Evolutionary conservation across 2,888 invertebrate genomes (phyloP).

Genomic region (Parochlus steinenii): DNA sequence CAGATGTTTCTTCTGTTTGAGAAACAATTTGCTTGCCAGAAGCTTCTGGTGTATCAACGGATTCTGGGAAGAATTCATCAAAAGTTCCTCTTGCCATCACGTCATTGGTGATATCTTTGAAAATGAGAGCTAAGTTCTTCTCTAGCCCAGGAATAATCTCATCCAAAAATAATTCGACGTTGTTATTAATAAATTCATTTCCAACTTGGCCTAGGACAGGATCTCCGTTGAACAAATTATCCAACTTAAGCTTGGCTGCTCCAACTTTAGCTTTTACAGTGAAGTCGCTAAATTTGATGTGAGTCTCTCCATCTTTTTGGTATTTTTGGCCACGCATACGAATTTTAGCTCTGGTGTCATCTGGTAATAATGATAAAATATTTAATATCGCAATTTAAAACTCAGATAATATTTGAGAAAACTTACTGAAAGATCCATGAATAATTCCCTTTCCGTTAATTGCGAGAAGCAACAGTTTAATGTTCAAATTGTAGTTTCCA

Average conservation of each 20-base stretch:
- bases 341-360: constrained; percentile 25
- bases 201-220: constrained; percentile 26
- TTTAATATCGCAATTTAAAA: too few relatives aligned
- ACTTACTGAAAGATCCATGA: constrained; percentile 24
- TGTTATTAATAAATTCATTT: constrained; percentile 27
- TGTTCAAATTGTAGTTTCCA: constrained; percentile 25
- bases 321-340: constrained; percentile 24
- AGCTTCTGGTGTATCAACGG: too few relatives aligned
- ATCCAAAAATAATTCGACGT: constrained; percentile 25
- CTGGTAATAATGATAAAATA: too few relatives aligned
- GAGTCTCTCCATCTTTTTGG: constrained; percentile 14
- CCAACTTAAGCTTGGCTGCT: constrained; percentile 24
- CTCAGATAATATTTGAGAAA: too few relatives aligned
- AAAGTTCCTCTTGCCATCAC: constrained; percentile 26
- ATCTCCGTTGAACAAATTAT: constrained; percentile 29
- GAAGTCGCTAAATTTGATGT: constrained; percentile 26
- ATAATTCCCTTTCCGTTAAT: constrained; percentile 27
- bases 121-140: constrained; percentile 25
- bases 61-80: constrained; percentile 30
- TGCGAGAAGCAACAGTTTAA: constrained; percentile 25
- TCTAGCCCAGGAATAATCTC: constrained; percentile 29
- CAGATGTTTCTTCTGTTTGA: too few relatives aligned
- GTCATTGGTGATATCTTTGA: constrained; percentile 26
- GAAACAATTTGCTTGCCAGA: too few relatives aligned
- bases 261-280: constrained; percentile 24